Percentiles rank a stretch among this genome's conserved stretches.
Conservation (phyloP, 1,140 invertebrate genomes). For the Zaprionus lachaisei region DNA sequence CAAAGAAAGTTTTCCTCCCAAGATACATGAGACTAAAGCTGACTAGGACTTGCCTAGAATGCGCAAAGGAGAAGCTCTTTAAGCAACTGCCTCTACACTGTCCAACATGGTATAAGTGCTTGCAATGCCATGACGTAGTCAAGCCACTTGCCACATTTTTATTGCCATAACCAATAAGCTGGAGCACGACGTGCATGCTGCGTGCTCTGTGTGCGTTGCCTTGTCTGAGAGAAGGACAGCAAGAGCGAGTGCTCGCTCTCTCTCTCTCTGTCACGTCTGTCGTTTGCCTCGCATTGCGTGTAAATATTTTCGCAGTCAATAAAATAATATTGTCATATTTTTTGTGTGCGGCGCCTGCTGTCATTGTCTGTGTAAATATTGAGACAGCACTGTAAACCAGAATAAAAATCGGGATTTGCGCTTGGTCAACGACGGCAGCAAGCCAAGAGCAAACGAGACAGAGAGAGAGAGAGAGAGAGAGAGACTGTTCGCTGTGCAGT, state of each 20-base stretch:
- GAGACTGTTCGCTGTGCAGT: conserved; percentile 14
- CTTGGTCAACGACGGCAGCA: conserved; percentile 52
- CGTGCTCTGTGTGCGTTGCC: background rate
- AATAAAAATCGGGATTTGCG: conserved; percentile 67
- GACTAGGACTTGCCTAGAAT: too few relatives aligned
- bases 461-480: conserved; percentile 7
- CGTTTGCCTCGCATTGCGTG: conserved; percentile 60
- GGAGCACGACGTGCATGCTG: conserved; percentile 36
- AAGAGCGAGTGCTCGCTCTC: background rate
- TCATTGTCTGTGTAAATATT: conserved; percentile 71
- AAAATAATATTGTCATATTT: conserved; percentile 83
- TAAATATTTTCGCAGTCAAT: conserved; percentile 82
- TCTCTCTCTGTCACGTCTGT: conserved; percentile 33
- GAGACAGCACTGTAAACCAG: conserved; percentile 69
- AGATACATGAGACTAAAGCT: background rate
- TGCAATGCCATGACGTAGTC: conserved; percentile 10
- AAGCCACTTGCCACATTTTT: conserved; percentile 60
- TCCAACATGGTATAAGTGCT: background rate
- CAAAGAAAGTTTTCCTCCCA: background rate
- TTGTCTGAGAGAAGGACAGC: background rate
- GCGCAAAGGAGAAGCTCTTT: too few relatives aligned
- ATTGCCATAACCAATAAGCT: conserved; percentile 69
- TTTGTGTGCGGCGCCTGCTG: conserved; percentile 40
- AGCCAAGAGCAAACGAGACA: conserved; percentile 25
- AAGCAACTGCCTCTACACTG: background rate